Base-by-base conservation (phyloP, 2,888 invertebrate genomes). In the Acanthosoma haemorrhoidale region DNA sequence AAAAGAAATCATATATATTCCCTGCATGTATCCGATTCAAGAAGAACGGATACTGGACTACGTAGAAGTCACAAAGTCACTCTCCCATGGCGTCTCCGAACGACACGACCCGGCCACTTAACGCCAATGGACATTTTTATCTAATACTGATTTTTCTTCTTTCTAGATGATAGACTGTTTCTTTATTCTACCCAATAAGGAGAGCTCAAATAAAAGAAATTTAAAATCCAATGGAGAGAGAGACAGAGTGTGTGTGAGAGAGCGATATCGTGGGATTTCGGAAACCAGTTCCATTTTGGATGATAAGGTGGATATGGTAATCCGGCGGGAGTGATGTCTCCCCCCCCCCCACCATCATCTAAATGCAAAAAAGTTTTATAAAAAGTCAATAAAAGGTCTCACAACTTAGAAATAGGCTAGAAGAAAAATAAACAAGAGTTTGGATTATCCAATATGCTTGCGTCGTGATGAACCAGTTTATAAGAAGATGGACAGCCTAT, bases 1-100 rank as follows among this genome's bases (percentile, higher is more conserved):
- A 51, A 51, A 25, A 51, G n/a, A 13, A 21, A 51, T n/a, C n/a
- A 51, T 51, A 51, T 51, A 51, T 51, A 51, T 51, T 51, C 51
- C 51, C n/a, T 51, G 29, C 51, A 51, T 51, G 29, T 51, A 51
- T 21, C 13, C 51, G 25, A 51, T 51, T 51, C 51, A 13, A 25
- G n/a, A n/a, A n/a, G n/a, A 51, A 51, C 51, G 51, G 51, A 51
- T 51, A 25, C 51, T 51, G 25, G 25, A 51, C 29, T 51, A 25
- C 51, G 51, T 51, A 51, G 51, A 51, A 51, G 21, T n/a, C 29
- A 21, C 51, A 25, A 51, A 51, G 21, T 25, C 51, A 25, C 29
- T 51, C 4, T 51, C 29, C 51, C 25, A 0, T 6, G 51, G 29
- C 5, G 1, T 51, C 18, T 25, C 51, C 43, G 2, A 51, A 51